These are phyloP conservation scores for Numida meleagris DNA, from an alignment of 2,113 vertebrate genomes.

Conservation along the genomic window DNA sequence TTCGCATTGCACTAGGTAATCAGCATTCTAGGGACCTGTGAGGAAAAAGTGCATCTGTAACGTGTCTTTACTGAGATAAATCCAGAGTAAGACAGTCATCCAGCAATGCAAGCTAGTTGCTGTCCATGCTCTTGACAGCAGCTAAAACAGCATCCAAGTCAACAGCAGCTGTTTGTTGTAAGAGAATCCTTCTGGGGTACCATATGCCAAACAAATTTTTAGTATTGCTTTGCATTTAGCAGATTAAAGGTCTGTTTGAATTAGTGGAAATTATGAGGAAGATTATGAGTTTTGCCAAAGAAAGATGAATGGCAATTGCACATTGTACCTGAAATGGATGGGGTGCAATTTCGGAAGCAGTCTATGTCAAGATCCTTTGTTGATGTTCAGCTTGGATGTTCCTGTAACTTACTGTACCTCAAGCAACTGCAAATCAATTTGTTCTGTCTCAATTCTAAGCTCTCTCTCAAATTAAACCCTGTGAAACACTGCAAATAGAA, in stretches of 20 bases:
- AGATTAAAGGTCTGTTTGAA: constrained; percentile 10
- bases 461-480: constrained; percentile 57
- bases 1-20: neutral
- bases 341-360: neutral
- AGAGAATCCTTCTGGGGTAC: constrained; percentile 3
- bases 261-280: neutral
- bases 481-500: constrained; percentile 60
- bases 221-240: neutral
- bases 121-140: constrained; percentile 31
- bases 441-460: constrained; percentile 34
- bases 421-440: constrained; percentile 62
- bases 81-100: constrained; percentile 5
- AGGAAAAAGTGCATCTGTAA: constrained; percentile 25
- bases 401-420: constrained; percentile 38
- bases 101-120: neutral
- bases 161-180: constrained; percentile 24
- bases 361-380: constrained; percentile 9
- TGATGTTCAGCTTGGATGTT: constrained; percentile 54
- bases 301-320: neutral
- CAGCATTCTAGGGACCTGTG: neutral
- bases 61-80: neutral
- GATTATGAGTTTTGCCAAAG: neutral
- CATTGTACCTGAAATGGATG: neutral
- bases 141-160: constrained; percentile 30
- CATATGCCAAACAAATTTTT: constrained; percentile 6